Evolutionary conservation across 2,888 invertebrate species (phyloP), one percentile per base, ranked within the genome.

Genomic region (Drosophila affinis): DNA sequence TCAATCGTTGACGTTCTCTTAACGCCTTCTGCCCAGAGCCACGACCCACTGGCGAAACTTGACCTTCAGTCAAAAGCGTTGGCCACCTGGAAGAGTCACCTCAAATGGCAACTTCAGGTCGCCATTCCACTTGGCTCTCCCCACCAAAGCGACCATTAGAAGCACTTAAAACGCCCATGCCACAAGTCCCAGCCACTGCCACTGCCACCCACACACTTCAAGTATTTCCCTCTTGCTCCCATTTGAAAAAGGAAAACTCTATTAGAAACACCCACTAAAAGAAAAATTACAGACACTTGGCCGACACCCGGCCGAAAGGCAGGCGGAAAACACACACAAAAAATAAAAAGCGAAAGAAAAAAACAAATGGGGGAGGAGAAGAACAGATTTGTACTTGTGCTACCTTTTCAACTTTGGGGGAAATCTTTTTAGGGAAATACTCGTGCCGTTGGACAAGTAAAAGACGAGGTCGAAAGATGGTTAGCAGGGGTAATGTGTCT

Each of bases 211-310:
- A 72, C 48, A 55, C 44, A 45, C 24, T 53, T 34, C 57, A 29
- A 9, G 29, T 29, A 24, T 45, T 48, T n/a, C 18, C 44, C 17
- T 18, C 39, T 49, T n/a, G 10, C 14, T 29, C 45, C 9, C n/a
- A 72, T 58, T 68, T 48, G 63, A n/a, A 75, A 76, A 64, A 61
- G 68, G 71, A 81, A 81, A 79, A 79, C 78, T 83, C 81, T 78
- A 83, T 74, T 75, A 75, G 58, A 79, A 73, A 77, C 87, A 80
- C 80, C 82, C 81, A 82, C 80, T 71, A 74, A 77, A 71, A 72
- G 78, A 79, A 76, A 85, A 85, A 88, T 78, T 75, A 75, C 77
- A 86, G 83, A 82, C 87, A 84, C 89, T 88, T 86, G 87, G 76
- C 79, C 78, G 83, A 62, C 76, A 76, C 73, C 48, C 45, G 57